Evolutionary conservation across 1,140 invertebrate species (phyloP).

Genomic region (Sinella curviseta): DNA sequence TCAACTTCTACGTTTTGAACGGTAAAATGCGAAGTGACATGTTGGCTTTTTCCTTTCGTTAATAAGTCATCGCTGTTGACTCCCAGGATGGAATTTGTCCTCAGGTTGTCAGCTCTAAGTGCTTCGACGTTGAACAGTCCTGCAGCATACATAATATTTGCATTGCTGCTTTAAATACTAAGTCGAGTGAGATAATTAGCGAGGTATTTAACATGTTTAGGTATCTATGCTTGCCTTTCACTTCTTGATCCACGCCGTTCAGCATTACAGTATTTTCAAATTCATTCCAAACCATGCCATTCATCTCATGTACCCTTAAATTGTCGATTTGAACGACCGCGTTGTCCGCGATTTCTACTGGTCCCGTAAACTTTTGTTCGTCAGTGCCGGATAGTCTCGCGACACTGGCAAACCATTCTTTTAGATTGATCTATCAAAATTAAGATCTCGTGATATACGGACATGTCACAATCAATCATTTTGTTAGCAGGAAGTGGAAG

Average conservation of each 20-base stretch:
- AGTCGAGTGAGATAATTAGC: too few species aligned
- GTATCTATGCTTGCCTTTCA: constrained; percentile 2
- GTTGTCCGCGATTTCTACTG: background rate
- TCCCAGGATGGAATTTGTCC: background rate
- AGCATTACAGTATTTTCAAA: constrained; percentile 19
- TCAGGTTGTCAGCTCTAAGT: background rate
- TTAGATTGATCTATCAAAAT: too few species aligned
- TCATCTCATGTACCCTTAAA: background rate
- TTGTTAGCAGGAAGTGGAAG: background rate
- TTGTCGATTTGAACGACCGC: background rate
- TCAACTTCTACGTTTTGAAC: background rate
- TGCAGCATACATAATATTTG: too few species aligned
- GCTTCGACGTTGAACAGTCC: too few species aligned
- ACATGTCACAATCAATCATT: background rate
- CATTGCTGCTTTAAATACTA: background rate
- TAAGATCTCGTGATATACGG: background rate
- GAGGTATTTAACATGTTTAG: too few species aligned
- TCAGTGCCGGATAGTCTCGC: constrained; percentile 1
- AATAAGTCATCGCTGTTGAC: background rate
- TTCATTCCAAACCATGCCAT: constrained; percentile 26
- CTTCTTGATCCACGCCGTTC: constrained; percentile 8
- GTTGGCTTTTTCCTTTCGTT: background rate
- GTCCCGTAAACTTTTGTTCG: constrained; percentile 2
- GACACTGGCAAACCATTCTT: constrained; percentile 26
- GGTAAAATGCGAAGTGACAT: background rate